phyloP scores from a whole-genome alignment of 2,888 invertebrate species.

The Lithosia quadra region DNA sequence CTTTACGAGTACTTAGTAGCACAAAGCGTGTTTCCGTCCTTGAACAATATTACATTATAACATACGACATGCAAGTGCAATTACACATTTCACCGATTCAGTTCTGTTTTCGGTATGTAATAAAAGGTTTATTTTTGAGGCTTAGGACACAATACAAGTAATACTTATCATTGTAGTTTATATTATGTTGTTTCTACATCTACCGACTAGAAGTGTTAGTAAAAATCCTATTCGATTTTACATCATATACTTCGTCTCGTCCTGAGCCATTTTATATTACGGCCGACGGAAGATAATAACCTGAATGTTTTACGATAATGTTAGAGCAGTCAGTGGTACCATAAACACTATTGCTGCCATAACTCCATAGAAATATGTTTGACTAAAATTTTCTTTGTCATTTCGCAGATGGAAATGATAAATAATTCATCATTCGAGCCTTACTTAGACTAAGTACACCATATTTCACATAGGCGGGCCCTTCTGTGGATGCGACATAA shows the following conservation, averaged over 20 bases:
- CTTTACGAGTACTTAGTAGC: no score
- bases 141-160: no score
- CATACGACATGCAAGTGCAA: no score
- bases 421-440: conserved; percentile 83
- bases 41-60: no score
- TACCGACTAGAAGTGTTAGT: background rate
- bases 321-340: conserved; percentile 43
- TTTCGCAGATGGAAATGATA: conserved; percentile 76
- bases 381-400: conserved; percentile 69
- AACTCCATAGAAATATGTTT: conserved; percentile 58
- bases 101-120: no score
- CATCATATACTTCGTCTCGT: background rate
- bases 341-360: conserved; percentile 57
- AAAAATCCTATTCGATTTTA: background rate
- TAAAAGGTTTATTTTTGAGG: no score
- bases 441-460: conserved; percentile 84
- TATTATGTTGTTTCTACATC: background rate
- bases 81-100: no score
- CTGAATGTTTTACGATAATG: conserved; percentile 48
- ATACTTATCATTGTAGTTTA: no score
- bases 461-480: conserved; percentile 79
- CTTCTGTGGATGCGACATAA: conserved; percentile 82
- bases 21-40: no score
- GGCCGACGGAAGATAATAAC: conserved; percentile 23
- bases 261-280: conserved; percentile 1